These are phyloP conservation scores for Erythrocercus mccallii DNA, from an alignment of 2,113 vertebrate genomes.

Conservation along the genomic window DNA sequence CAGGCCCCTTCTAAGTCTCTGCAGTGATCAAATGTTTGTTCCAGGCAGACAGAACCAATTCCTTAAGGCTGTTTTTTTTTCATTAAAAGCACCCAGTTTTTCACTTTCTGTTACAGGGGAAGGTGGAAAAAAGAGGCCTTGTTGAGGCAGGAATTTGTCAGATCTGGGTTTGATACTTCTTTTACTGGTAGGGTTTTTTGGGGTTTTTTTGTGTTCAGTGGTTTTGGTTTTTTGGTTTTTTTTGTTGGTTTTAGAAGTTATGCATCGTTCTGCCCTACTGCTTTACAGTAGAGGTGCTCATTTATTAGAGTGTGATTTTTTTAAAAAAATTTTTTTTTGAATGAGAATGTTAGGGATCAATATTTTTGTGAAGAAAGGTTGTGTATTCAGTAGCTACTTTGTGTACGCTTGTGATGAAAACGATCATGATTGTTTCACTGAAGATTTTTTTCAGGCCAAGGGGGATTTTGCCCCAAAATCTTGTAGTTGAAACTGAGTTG, in stretches of 20 bases:
- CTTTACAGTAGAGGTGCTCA: neutral
- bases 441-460: neutral
- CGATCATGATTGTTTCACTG: accelerated
- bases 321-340: no score
- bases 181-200: neutral
- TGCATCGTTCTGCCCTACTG: accelerated
- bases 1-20: neutral
- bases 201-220: accelerated
- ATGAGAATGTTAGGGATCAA: accelerated
- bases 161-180: neutral
- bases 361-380: neutral
- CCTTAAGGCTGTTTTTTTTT: neutral
- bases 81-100: accelerated
- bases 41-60: neutral
- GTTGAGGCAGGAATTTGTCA: neutral
- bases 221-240: neutral
- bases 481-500: neutral
- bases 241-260: neutral
- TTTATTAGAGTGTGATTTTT: neutral
- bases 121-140: neutral
- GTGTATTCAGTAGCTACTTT: neutral
- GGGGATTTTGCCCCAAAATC: neutral
- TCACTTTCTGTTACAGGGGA: neutral
- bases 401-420: neutral
- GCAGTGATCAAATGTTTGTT: neutral